Base-by-base conservation (phyloP, 1,140 invertebrate species). In the Tribolium castaneum region DNA sequence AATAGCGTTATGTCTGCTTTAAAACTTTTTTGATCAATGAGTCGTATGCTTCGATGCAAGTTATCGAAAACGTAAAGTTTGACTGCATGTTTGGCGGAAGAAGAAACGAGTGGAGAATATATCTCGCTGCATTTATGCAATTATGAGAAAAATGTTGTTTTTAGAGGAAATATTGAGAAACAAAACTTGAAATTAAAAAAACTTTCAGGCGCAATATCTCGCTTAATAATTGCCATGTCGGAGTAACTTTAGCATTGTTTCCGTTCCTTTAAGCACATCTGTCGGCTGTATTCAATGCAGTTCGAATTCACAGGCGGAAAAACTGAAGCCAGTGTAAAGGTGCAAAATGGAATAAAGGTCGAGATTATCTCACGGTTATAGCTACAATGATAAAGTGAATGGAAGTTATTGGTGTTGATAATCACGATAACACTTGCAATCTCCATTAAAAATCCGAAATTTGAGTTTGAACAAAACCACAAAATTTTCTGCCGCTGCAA, bases 141-240 rank as follows among this genome's bases (percentile, higher is more conserved):
- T 52, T 52, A 52, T 52, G 51, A 14, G 16, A 52, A 19, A 52
- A 52, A 52, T 52, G 12, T 16, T 16, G 12, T 59, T 19, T 59
- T 59, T 59, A 10, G 19, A 25, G 0, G 19, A 56, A 56, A 59
- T 59, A 59, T 25, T 19, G 9, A 25, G 14, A 12, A 66, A 66
- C n/a, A 66, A 66, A 66, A 66, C 12, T 66, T 34, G 25, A 66
- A 66, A 66, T 66, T 66, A 66, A 66, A 66, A 59, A 66, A 66
- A 66, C 59, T 66, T 66, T 35, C 10, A 13, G 25, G 30, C 59
- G 59, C 30, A 66, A 35, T 66, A 66, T 39, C 59, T 66, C 30
- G n/a, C 30, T 66, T 66, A 13, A 66, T 59, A 66, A 66, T 66
- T 66, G 30, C 9, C 59, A 35, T 66, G 25, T 66, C 59, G 59